Base-by-base conservation (phyloP, 1,140 invertebrate genomes). In the Vollenhovia emeryi region DNA sequence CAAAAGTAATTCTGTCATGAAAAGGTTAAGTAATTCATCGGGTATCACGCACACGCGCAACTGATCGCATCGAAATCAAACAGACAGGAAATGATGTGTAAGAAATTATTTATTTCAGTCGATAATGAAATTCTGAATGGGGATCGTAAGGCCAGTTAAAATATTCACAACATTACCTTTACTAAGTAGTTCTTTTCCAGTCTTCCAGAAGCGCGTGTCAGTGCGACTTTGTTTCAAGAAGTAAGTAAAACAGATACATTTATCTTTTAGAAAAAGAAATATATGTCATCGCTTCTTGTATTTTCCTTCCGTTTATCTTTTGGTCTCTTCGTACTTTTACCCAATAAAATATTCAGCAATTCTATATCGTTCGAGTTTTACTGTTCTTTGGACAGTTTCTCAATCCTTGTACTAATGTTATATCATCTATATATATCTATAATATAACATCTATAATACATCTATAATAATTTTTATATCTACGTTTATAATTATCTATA, bases 41-140 rank as follows among this genome's bases (percentile, higher is more conserved):
- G n/a, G n/a, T 3, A 3, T 71, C 3, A 57, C 21, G 27, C 18
- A 7, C 6, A 0, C 33, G 9, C 18, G 18, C 11, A n/a, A 45
- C 0, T 15, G 2, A 60, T 1, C 0, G 24, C 2, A 59, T n/a
- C 18, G 27, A 50, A 13, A 7, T 33, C 27, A n/a, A 15, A 9
- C 3, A 59, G 7, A 76, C 62, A 92, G 94, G 94, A 94, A 94
- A 92, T 94, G 94, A 94, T 91, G 40, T 84, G 92, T 89, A 87
- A 90, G 93, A 91, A 73, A 21, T 82, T 52, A 83, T 11, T 43
- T 66, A 50, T 59, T 82, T 4, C 9, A 3, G 60, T 86, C 78
- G 71, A 55, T 92, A 93, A 92, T 92, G 82, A 71, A 86, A 93
- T 93, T 93, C 91, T 6, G 71, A 48, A 33, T 27, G 84, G 92